Conservation (phyloP, 2,888 invertebrate species). For the Graphium colonna region DNA sequence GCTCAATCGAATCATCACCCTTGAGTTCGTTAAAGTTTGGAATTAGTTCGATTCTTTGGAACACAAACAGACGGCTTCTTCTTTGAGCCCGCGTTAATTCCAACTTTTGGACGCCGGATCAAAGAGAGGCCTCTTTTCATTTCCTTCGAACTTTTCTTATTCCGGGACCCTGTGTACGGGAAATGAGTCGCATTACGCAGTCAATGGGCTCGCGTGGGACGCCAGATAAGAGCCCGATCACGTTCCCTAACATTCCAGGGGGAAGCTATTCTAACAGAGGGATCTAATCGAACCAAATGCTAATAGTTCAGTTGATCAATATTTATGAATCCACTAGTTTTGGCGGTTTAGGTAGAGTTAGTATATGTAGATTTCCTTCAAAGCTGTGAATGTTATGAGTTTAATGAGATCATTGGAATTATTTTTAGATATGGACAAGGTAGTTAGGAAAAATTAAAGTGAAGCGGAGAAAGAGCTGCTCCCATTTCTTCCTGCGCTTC, state of each 20-base stretch:
- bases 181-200: conserved; percentile 75
- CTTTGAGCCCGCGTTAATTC: conserved; percentile 56
- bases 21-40: conserved; percentile 68
- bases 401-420: too few relatives aligned
- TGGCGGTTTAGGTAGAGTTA: too few relatives aligned
- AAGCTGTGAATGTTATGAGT: too few relatives aligned
- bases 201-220: conserved; percentile 67
- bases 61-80: conserved; percentile 33
- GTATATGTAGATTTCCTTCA: too few relatives aligned
- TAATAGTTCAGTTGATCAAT: neutral
- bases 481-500: too few relatives aligned
- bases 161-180: conserved; percentile 66
- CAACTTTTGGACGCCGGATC: conserved; percentile 68
- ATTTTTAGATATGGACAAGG: too few relatives aligned
- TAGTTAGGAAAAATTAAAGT: too few relatives aligned
- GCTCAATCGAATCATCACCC: conserved; percentile 63
- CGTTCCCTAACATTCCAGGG: neutral
- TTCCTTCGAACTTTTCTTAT: conserved; percentile 73
- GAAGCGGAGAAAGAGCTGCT: too few relatives aligned
- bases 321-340: neutral
- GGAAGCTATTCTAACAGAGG: neutral
- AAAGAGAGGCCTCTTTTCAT: conserved; percentile 69
- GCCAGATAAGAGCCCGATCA: conserved; percentile 22
- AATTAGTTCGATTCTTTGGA: conserved; percentile 47
- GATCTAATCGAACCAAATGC: neutral